A percentile compares a stretch with the other conserved stretches of the same genome.
phyloP scores from a whole-genome alignment of 2,797 vertebrate genomes.

The Sebastes wilsoni region DNA sequence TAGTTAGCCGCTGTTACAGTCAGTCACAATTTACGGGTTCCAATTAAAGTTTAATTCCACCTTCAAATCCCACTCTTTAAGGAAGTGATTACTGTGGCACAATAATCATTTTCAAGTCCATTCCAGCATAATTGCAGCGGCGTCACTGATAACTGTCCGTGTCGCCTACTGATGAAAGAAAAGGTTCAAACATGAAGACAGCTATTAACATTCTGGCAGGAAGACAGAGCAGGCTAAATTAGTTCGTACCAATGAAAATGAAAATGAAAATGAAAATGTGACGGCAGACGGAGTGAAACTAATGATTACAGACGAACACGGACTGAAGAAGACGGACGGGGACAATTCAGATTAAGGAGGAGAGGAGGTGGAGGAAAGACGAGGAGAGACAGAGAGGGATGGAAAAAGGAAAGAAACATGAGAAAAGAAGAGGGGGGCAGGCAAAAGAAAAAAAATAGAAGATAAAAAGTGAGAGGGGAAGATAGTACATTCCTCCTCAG shows the following conservation, averaged over 20 bases:
- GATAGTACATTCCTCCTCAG: slow-evolving; percentile 35
- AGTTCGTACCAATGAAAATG: slow-evolving; percentile 33
- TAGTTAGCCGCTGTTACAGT: not conserved
- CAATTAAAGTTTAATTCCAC: slow-evolving; percentile 42
- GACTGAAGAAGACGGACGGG: slow-evolving; percentile 24
- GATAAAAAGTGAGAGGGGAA: not conserved
- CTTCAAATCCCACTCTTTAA: slow-evolving; percentile 16
- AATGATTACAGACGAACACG: slow-evolving; percentile 12
- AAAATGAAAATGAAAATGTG: slow-evolving; percentile 38
- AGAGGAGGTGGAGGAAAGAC: not conserved
- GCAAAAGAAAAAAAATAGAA: not conserved
- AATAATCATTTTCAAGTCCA: slow-evolving; percentile 31
- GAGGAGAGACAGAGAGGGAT: no score
- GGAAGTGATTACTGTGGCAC: slow-evolving; percentile 22
- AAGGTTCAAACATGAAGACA: slow-evolving; percentile 44
- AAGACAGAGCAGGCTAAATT: slow-evolving; percentile 40
- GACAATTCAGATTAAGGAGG: not conserved
- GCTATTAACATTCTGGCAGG: slow-evolving; percentile 50
- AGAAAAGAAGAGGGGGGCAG: not conserved
- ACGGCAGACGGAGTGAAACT: slow-evolving; percentile 18
- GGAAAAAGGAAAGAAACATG: not conserved
- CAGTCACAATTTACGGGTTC: slow-evolving; percentile 12
- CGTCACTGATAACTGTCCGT: slow-evolving; percentile 45
- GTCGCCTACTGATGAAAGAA: slow-evolving; percentile 27
- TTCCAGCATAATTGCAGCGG: slow-evolving; percentile 36